A percentile compares a stretch with the other conserved stretches of the same genome.
Conservation (phyloP, 2,888 invertebrate genomes). For the Galerucella nymphaeae region DNA sequence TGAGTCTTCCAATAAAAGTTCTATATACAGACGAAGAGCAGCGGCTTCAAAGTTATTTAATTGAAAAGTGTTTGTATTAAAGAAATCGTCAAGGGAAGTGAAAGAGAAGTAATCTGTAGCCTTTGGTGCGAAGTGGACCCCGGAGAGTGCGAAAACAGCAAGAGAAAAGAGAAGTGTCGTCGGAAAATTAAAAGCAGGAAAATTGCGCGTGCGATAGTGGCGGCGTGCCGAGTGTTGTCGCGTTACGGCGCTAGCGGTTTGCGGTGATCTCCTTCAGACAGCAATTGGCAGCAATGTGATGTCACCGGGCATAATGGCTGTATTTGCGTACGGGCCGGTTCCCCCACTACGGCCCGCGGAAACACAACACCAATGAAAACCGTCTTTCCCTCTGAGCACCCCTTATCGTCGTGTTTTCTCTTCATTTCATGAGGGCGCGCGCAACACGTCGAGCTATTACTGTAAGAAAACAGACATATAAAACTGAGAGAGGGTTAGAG, state of each 20-base stretch:
- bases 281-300: slow-evolving; percentile 56
- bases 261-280: slow-evolving; percentile 49
- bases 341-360: slow-evolving; percentile 58
- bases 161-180: slow-evolving; percentile 20
- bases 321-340: slow-evolving; percentile 63
- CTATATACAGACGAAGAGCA: background rate
- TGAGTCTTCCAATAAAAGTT: background rate
- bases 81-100: slow-evolving; percentile 7
- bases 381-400: slow-evolving; percentile 62
- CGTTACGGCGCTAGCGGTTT: slow-evolving; percentile 39
- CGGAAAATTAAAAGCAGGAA: slow-evolving; percentile 19
- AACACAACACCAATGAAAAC: slow-evolving; percentile 64
- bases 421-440: slow-evolving; percentile 65
- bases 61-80: slow-evolving; percentile 10
- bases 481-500: slow-evolving; percentile 66
- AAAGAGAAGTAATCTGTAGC: slow-evolving; percentile 14
- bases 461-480: slow-evolving; percentile 70
- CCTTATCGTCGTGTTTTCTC: slow-evolving; percentile 62
- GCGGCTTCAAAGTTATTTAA: background rate
- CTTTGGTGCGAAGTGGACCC: slow-evolving; percentile 17
- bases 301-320: slow-evolving; percentile 63
- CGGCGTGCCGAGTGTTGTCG: slow-evolving; percentile 41
- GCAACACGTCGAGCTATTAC: slow-evolving; percentile 68
- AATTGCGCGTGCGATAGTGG: slow-evolving; percentile 17
- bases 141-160: slow-evolving; percentile 19